A percentile compares a stretch with the other conserved stretches of the same genome.
Conservation (phyloP, 2,888 invertebrate species). For the Tetragonisca angustula region DNA sequence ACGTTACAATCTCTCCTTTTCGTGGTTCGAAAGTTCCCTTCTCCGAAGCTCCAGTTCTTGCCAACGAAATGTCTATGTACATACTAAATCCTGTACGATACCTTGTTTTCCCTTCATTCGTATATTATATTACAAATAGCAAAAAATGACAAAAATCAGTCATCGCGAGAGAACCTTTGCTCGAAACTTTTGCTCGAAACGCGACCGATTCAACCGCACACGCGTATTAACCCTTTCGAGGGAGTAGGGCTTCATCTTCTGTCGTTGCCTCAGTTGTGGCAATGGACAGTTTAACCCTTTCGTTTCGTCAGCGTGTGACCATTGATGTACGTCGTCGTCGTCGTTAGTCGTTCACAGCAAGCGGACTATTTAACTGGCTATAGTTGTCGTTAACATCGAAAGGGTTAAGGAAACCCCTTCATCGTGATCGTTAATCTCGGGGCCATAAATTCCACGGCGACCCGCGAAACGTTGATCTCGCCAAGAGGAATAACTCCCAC, state of each 20-base stretch:
- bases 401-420: neutral
- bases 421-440: neutral
- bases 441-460: neutral
- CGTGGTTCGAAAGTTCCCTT: neutral
- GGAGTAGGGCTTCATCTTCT: no score
- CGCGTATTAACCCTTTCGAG: no score
- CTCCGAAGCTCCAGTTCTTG: neutral
- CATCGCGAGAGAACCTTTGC: neutral
- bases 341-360: no score
- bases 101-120: neutral
- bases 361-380: no score
- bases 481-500: neutral
- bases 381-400: no score
- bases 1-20: neutral
- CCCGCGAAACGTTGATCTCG: conserved; percentile 5
- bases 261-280: no score
- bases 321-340: no score
- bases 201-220: neutral
- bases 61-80: neutral
- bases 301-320: no score
- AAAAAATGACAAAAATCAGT: neutral
- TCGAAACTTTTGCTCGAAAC: neutral
- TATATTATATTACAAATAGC: no score
- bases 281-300: no score
- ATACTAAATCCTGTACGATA: neutral